phyloP scores from a whole-genome alignment of 2,888 invertebrate genomes.

The Scelioninae gen. 1 region DNA sequence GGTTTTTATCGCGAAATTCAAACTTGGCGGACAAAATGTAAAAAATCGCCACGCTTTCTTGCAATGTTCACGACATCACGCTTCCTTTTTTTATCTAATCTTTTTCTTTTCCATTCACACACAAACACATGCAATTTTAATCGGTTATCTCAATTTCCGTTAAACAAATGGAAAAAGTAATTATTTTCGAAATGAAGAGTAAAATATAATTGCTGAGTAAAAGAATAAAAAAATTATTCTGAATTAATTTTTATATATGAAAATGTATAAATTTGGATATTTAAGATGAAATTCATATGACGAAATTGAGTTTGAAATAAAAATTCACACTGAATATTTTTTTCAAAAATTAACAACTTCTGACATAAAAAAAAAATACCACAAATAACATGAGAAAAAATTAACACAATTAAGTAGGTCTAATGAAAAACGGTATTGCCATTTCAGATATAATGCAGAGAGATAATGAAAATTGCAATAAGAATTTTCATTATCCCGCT shows the following conservation, averaged over 20 bases:
- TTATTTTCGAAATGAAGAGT: conserved; percentile 2
- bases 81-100: conserved; percentile 30
- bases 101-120: conserved; percentile 16
- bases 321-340: too few species aligned
- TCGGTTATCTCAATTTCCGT: background rate
- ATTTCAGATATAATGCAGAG: conserved; percentile 55
- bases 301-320: background rate
- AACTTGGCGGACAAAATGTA: conserved; percentile 20
- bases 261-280: too few species aligned
- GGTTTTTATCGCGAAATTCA: conserved; percentile 19
- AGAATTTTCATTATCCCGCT: conserved; percentile 67
- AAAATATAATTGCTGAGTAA: too few species aligned
- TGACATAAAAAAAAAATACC: background rate
- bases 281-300: too few species aligned
- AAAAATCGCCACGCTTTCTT: conserved; percentile 19
- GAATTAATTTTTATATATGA: too few species aligned
- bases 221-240: too few species aligned
- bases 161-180: background rate
- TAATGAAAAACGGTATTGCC: conserved; percentile 59
- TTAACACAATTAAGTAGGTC: conserved; percentile 44
- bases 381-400: conserved; percentile 5
- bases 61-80: conserved; percentile 7
- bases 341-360: background rate
- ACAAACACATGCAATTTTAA: background rate
- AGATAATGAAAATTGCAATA: conserved; percentile 69